Evolutionary conservation across 2,113 vertebrate genomes (phyloP).

Genomic region (Ammodramus savannarum): DNA sequence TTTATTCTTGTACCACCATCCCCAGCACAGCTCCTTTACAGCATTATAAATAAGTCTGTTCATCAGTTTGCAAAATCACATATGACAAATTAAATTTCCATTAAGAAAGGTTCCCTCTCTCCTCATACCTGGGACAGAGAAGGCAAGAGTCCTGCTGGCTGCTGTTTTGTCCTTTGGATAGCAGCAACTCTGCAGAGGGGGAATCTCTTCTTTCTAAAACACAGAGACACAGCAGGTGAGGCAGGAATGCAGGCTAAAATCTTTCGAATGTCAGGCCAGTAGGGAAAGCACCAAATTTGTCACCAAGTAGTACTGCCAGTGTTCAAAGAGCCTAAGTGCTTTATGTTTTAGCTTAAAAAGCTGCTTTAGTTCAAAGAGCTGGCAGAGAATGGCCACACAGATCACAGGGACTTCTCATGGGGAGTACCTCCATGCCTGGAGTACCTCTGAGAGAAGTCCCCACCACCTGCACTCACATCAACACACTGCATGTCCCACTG

Average conservation of each 20-base stretch:
- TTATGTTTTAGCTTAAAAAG: background rate
- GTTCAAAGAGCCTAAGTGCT: background rate
- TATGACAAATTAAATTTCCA: background rate
- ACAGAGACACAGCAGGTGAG: background rate
- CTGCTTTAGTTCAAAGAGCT: background rate
- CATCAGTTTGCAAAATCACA: background rate
- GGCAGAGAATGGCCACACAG: background rate
- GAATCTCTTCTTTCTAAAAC: background rate
- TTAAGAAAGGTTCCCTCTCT: background rate
- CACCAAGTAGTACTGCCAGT: background rate
- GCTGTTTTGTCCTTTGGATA: background rate
- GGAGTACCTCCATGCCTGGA: fast-evolving
- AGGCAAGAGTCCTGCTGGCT: background rate
- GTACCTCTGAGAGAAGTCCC: background rate
- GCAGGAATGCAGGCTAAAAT: background rate
- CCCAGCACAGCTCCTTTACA: background rate
- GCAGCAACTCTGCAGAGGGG: background rate
- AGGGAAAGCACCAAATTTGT: background rate
- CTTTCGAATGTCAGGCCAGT: background rate
- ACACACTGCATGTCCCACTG: background rate
- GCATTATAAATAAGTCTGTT: background rate
- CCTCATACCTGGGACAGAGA: background rate
- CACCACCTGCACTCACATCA: background rate
- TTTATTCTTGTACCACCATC: background rate
- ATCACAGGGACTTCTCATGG: background rate